phyloP scores from a whole-genome alignment of 2,113 vertebrate species.

The Rhinolophus ferrumequinum region DNA sequence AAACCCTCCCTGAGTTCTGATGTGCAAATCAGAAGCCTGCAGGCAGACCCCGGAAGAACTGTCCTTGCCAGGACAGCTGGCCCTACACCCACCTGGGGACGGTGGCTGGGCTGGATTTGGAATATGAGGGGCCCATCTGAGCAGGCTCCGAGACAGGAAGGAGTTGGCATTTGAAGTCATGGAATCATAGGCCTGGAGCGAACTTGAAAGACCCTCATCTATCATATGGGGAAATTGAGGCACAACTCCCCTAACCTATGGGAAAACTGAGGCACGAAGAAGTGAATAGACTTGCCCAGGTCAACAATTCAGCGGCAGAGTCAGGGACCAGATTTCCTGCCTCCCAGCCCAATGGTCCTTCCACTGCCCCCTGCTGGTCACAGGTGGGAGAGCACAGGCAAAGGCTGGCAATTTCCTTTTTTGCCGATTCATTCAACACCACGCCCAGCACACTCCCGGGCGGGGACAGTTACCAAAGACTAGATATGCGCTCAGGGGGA shows the following conservation, averaged over 20 bases:
- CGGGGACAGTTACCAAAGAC: background rate
- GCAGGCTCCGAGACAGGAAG: background rate
- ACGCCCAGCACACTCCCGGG: background rate
- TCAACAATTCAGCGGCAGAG: background rate
- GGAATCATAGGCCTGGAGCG: background rate
- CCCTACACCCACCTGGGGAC: background rate
- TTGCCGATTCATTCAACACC: background rate
- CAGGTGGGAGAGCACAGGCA: background rate
- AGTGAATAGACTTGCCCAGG: background rate
- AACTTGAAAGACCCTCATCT: background rate
- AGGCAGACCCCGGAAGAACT: background rate
- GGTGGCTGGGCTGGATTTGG: background rate
- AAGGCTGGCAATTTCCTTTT: background rate
- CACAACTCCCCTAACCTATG: background rate
- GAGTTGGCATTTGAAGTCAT: background rate
- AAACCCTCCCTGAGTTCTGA: constrained; percentile 59
- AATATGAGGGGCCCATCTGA: background rate
- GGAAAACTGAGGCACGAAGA: background rate
- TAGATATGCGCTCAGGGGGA: background rate
- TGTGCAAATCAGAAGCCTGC: constrained; percentile 59
- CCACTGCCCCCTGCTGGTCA: constrained; percentile 15
- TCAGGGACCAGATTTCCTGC: background rate
- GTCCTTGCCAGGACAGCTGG: background rate
- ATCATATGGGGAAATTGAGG: background rate
- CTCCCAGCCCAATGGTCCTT: background rate